Evolutionary conservation across 2,888 invertebrate species (phyloP), one percentile per base, ranked within the genome.

Genomic region (Digitonthophagus gazella): DNA sequence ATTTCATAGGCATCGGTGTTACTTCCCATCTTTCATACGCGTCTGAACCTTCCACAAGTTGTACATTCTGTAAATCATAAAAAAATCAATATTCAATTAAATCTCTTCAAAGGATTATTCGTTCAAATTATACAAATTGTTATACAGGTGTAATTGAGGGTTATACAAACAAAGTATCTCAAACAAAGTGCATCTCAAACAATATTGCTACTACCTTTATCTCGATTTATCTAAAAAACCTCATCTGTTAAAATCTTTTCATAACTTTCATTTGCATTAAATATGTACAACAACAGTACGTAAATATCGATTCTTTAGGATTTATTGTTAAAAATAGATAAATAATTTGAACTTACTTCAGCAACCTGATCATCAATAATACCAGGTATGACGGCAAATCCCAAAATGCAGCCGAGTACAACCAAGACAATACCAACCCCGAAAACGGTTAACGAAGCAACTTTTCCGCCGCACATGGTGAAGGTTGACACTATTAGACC

Each of bases 1-100:
- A 82, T 58, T 81, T 78, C 18, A 85, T 71, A 0, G 84, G 83
- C 66, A 84, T 76, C 0, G 84, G 85, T 15, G 85, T 77, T 67
- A 83, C 81, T 70, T 77, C 73, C 85, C 85, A 85, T 65, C 79
- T 76, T 18, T 80, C 78, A 69, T 79, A 85, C 0, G 82, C 77
- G 20, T 80, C 78, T 1, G 83, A 79, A 6, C 80, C 81, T 67
- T 82, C 78, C 54, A 76, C 73, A 64, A 84, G 75, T 57, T 78
- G 72, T 1, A 83, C 79, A 72, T 78, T 78, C 84, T 84, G 65
- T 56, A 73, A 73, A 57, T 61, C 56, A 44, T 8, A 44, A 44
- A 3, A 44, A 44, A 44, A 44, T 44, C 1, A n/a, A n/a, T n/a
- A n/a, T n/a, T n/a, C n/a, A n/a, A n/a, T n/a, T n/a, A n/a, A n/a